Conservation (phyloP, 2,797 vertebrate species). For the Schizopygopsis malacanthus region DNA sequence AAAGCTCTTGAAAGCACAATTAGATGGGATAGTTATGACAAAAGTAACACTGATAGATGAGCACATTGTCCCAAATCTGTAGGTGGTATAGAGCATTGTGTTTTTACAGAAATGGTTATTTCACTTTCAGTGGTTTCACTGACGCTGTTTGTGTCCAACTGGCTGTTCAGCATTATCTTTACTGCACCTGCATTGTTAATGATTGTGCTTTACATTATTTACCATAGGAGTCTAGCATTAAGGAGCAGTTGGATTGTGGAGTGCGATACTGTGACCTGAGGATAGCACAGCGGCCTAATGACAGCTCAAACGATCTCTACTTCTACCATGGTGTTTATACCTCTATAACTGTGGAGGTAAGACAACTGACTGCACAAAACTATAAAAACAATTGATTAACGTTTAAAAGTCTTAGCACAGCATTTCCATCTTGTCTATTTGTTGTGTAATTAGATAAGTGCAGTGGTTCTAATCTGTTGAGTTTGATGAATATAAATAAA, state of each 20-base stretch:
- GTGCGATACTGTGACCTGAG: slow-evolving; percentile 92
- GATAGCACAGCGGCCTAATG: slow-evolving; percentile 85
- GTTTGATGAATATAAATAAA: slow-evolving; percentile 16
- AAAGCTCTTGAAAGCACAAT: slow-evolving; percentile 23
- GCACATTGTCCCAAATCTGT: background rate
- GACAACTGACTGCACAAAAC: background rate
- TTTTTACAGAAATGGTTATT: slow-evolving; percentile 2
- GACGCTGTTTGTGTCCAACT: background rate
- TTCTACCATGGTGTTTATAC: slow-evolving; percentile 94
- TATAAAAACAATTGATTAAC: background rate
- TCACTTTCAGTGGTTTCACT: slow-evolving; percentile 10
- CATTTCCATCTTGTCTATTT: background rate
- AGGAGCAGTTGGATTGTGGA: slow-evolving; percentile 88
- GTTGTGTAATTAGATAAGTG: slow-evolving; percentile 4
- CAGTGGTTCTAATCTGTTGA: background rate
- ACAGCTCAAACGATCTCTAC: slow-evolving; percentile 83
- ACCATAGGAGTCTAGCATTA: slow-evolving; percentile 79
- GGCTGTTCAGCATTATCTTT: slow-evolving; percentile 6
- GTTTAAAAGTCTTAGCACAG: background rate
- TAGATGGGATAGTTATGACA: slow-evolving; percentile 14
- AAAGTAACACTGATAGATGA: background rate
- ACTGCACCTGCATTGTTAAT: slow-evolving; percentile 52
- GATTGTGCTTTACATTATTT: slow-evolving; percentile 58
- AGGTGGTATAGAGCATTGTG: background rate
- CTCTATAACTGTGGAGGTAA: slow-evolving; percentile 88